Conservation (phyloP, 2,888 invertebrate genomes). For the Cheilosia vernalis region DNA sequence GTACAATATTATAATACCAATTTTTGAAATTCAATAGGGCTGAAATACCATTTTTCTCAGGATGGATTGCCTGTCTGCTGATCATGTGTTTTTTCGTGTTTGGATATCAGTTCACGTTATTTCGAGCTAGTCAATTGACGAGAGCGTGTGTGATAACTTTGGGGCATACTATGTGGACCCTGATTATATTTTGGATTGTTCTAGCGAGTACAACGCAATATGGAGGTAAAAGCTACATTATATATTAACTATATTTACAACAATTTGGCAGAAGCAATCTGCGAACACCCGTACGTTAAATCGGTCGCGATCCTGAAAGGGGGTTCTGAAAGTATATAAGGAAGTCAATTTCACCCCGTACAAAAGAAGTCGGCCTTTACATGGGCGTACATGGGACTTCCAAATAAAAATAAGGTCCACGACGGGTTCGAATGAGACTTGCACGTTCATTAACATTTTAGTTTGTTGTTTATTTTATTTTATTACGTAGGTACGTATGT, state of each 20-base stretch:
- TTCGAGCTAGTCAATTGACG: slow-evolving; percentile 73
- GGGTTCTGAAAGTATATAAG: too few species aligned
- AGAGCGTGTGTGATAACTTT: slow-evolving; percentile 81
- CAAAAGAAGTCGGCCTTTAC: too few species aligned
- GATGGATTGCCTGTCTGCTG: slow-evolving; percentile 77
- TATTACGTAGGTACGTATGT: too few species aligned
- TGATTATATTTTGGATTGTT: slow-evolving; percentile 83
- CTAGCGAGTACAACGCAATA: slow-evolving; percentile 83
- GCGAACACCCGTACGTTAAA: too few species aligned
- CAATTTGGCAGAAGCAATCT: too few species aligned
- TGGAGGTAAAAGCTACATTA: slow-evolving; percentile 80
- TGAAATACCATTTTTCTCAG: slow-evolving; percentile 65
- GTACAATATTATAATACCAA: neutral
- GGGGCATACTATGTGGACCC: slow-evolving; percentile 84
- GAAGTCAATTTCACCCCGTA: too few species aligned
- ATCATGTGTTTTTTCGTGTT: slow-evolving; percentile 76
- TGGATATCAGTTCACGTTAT: slow-evolving; percentile 75
- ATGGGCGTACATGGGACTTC: too few species aligned
- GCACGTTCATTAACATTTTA: too few species aligned
- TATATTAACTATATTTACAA: neutral
- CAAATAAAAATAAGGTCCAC: too few species aligned
- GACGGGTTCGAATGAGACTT: too few species aligned
- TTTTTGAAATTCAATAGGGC: neutral
- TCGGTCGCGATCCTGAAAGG: too few species aligned
- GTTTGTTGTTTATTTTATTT: too few species aligned